Evolutionary conservation across 2,113 vertebrate genomes (phyloP), one percentile per base, ranked within the genome.

Genomic region (Odocoileus hemionus): DNA sequence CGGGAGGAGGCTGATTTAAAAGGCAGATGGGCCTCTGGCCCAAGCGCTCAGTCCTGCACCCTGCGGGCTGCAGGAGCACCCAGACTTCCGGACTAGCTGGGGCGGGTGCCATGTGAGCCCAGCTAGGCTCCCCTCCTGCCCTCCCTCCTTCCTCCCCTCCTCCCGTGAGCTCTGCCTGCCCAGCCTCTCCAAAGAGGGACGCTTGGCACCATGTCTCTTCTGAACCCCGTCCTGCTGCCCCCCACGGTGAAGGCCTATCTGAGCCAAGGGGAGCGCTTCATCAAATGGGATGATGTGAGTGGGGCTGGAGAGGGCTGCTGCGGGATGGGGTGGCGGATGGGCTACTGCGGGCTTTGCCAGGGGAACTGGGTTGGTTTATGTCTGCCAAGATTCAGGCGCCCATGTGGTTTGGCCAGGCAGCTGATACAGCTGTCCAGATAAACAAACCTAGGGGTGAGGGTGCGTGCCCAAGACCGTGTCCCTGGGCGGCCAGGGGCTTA

Each of bases 271-370:
- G 99, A 99, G 45, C 99, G 99, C 95, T 99, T 99, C 98, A 99
- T 99, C 97, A 99, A 99, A 58, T 99, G 99, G 99, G 99, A 99
- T 1, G 99, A 99, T 95, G 99, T 99, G 98, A 99, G 99, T 99
- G 97, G 47, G 89, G 82, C 36, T 6, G 47, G 70, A 43, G 39
- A 43, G 70, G 96, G 67, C 39, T 1, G 28, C 2, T 45, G 74
- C 19, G 60, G 52, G 50, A 67, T 3, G 78, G 91, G 85, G 36
- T 28, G 4, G 92, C 15, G n/a, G 21, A 64, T 0, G 11, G 87
- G 90, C 78, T 11, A 10, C 33, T 17, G 13, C 58, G 36, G 54
- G 67, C 91, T 94, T 50, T 58, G 36, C 28, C 4, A 2, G 39
- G 55, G 19, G 11, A 47, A 2, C 43, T 25, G 79, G 84, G 7